Evolutionary conservation across 2,888 invertebrate species (phyloP), one percentile per base, ranked within the genome.

Genomic region (Phyto melanocephala): DNA sequence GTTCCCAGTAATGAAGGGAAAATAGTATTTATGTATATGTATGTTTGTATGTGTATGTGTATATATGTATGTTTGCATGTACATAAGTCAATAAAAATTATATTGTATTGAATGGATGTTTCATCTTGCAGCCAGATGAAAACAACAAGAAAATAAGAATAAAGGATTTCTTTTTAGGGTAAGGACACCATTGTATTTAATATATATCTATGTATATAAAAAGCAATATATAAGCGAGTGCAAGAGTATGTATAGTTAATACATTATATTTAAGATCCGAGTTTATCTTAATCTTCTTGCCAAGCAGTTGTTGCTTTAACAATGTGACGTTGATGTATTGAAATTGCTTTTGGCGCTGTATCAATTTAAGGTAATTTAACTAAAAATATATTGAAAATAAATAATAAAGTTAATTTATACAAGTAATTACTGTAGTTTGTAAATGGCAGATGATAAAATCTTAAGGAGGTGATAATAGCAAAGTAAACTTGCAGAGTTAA

Each of bases 281-380:
- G 40, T 40, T 28, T 28, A 47, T 67, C 10, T 35, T 65, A 63
- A 50, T 65, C 40, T 42, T 56, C 8, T 47, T 79, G 17, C 4
- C 52, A 62, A 50, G 58, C 6, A 5, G 24, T 15, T 77, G 56
- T 35, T 72, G 40, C 65, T 78, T 78, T 65, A 72, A 52, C 52
- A 79, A 79, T 22, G 22, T 72, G 65, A 79, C 71, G 50, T 79
- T 68, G 77, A 77, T 81, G 67, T 40, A 81, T 81, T 67, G 62
- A 72, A 72, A 77, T 72, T 67, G 77, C 67, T 68, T 28, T 63
- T 72, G 81, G 81, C 72, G 37, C 54, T 33, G 76, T 62, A 67
- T 81, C 81, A 63, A 72, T 81, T 68, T 72, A 62, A 72, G 42
- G 37, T 63, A 81, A 77, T 72, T 81, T 81, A 65, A 79, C 50